phyloP scores from a whole-genome alignment of 2,113 vertebrate species.

The Lagenorhynchus albirostris region DNA sequence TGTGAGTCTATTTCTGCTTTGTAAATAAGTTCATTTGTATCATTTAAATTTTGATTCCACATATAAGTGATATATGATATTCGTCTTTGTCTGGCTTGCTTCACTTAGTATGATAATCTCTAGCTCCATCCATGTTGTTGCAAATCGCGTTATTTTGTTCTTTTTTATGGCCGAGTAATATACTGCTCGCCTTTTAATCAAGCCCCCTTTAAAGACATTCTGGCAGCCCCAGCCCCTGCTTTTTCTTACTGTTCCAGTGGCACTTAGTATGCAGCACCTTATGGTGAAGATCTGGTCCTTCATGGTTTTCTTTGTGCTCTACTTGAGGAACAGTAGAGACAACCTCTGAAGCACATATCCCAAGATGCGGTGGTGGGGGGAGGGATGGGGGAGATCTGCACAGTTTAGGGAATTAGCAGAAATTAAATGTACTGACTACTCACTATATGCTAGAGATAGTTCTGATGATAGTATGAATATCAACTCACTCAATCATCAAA shows the following conservation, averaged over 20 bases:
- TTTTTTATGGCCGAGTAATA: background rate
- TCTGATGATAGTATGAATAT: background rate
- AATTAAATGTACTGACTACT: background rate
- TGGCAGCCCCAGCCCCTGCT: background rate
- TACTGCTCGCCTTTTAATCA: background rate
- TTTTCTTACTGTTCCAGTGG: background rate
- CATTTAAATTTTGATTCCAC: background rate
- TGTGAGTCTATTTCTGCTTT: background rate
- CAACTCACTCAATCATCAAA: background rate
- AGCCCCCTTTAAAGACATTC: background rate
- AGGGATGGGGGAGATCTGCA: background rate
- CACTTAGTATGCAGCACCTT: background rate
- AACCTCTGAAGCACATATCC: background rate
- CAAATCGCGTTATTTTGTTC: background rate
- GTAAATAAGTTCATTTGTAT: background rate
- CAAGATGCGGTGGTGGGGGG: too few relatives aligned
- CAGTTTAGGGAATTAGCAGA: background rate
- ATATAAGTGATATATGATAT: background rate
- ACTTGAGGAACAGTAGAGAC: background rate
- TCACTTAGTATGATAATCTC: background rate
- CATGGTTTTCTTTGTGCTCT: background rate
- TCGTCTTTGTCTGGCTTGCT: background rate
- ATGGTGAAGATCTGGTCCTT: background rate
- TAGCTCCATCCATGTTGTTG: background rate
- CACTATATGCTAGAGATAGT: background rate